Evolutionary conservation across 2,888 invertebrate species (phyloP).

Genomic region (Masnerella sp.): DNA sequence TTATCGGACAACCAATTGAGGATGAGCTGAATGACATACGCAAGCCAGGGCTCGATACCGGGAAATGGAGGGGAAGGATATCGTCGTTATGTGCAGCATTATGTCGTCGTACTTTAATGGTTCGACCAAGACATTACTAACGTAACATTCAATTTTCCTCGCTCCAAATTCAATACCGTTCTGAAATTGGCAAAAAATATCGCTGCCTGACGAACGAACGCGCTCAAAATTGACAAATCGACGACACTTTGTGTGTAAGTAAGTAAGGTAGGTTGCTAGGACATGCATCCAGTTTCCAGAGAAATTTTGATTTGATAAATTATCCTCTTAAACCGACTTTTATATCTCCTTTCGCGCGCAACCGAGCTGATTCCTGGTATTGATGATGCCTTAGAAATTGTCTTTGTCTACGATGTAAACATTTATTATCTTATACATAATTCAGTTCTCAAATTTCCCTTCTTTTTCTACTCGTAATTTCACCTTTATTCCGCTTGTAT

Average conservation of each 20-base stretch:
- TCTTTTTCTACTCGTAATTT: too few species aligned
- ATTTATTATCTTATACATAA: too few species aligned
- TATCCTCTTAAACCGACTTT: constrained; percentile 29
- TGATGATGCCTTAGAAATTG: constrained; percentile 15
- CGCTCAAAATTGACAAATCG: neutral
- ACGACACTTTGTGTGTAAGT: constrained; percentile 16
- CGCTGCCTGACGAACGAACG: neutral
- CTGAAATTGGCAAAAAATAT: constrained; percentile 11
- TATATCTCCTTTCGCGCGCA: constrained; percentile 16
- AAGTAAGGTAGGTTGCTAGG: constrained; percentile 42
- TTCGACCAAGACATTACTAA: constrained; percentile 25
- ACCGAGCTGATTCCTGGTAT: constrained; percentile 4
- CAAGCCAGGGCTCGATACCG: constrained; percentile 21
- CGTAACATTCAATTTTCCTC: constrained; percentile 8
- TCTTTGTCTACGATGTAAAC: too few species aligned
- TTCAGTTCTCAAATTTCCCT: too few species aligned
- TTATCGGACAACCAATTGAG: constrained; percentile 61
- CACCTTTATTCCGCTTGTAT: too few species aligned
- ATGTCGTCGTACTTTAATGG: constrained; percentile 29
- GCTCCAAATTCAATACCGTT: constrained; percentile 4
- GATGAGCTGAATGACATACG: constrained; percentile 59
- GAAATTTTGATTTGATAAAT: constrained; percentile 43
- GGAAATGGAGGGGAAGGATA: constrained; percentile 28
- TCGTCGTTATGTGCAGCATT: constrained; percentile 11
- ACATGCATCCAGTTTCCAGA: constrained; percentile 33